A percentile compares a stretch with the other conserved stretches of the same genome.
Conservation (phyloP, 2,113 vertebrate species). For the Lepidiolamprologus cunningtoni region DNA sequence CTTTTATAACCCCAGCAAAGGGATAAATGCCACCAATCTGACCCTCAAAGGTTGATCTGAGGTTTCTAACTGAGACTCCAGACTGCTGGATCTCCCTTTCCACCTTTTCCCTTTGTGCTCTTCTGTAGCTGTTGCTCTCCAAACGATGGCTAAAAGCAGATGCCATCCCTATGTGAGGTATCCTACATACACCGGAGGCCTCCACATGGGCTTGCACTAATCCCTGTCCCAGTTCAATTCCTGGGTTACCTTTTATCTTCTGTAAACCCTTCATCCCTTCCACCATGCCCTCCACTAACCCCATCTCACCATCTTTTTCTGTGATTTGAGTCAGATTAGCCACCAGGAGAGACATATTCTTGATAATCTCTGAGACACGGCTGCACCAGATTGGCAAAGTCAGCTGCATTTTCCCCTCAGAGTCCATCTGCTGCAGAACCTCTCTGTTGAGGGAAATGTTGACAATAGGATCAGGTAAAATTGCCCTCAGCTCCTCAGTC, state of each 20-base stretch:
- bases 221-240: background rate
- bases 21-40: slow-evolving; percentile 60
- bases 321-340: slow-evolving; percentile 33
- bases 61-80: slow-evolving; percentile 80
- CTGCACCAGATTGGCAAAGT: slow-evolving; percentile 79
- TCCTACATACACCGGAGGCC: slow-evolving; percentile 15
- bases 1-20: slow-evolving; percentile 55
- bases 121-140: slow-evolving; percentile 32
- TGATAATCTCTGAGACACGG: slow-evolving; percentile 79
- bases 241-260: background rate
- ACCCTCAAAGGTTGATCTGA: slow-evolving; percentile 81
- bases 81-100: slow-evolving; percentile 81
- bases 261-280: slow-evolving; percentile 7
- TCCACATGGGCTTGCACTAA: background rate
- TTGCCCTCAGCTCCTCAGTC: slow-evolving; percentile 75
- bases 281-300: background rate
- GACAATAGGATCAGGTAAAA: slow-evolving; percentile 81
- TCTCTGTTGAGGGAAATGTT: slow-evolving; percentile 80
- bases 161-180: slow-evolving; percentile 62
- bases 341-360: slow-evolving; percentile 74
- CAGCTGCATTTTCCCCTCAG: slow-evolving; percentile 32
- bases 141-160: slow-evolving; percentile 58
- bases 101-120: slow-evolving; percentile 57
- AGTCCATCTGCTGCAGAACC: slow-evolving; percentile 56
- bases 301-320: background rate